Evolutionary conservation across 2,888 invertebrate species (phyloP), one percentile per base, ranked within the genome.

Genomic region (Callyntrura sp.): DNA sequence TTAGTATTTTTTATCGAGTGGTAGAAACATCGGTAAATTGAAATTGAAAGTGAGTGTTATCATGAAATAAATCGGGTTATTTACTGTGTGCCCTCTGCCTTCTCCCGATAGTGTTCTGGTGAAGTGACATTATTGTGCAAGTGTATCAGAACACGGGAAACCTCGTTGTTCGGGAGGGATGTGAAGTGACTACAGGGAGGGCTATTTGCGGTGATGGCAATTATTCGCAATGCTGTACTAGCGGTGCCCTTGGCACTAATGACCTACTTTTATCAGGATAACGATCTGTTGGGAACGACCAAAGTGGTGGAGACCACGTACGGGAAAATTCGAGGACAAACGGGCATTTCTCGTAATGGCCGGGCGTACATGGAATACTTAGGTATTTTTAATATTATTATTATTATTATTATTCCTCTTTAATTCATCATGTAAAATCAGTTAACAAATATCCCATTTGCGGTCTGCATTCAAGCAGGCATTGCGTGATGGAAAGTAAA

Each of bases 211-310:
- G 43, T 79, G 51, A 90, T 90, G 90, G 90, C 85, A 11, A 85
- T 86, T n/a, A 85, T 90, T 35, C 85, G 73, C 55, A 81, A 65
- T 48, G 90, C 87, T 23, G 90, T 87, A 4, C n/a, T 90, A 3
- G 84, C 90, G n/a, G 78, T 90, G 62, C 90, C 90, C 0, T 55
- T 90, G 35, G 90, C 90, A 43, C 25, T 90, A 0, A 90, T 90
- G 87, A 90, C 90, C 0, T 90, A 87, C 25, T 90, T 90, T 57
- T 90, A 87, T 70, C 73, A 55, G 12, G 87, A 87, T 25, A 70
- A 55, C 57, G 90, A 87, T 62, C 79, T 87, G 8, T 48, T 86
- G 11, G 87, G 87, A 65, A 51, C 73, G 83, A 28, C 87, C 8
- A 90, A 83, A 20, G 17, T 90, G 17, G 90, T 90, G 14, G 87